Percentiles rank a stretch among this genome's conserved stretches.
These are phyloP conservation scores for Gordius sp. DNA, from an alignment of 2,888 invertebrate genomes.

Conservation along the genomic window DNA sequence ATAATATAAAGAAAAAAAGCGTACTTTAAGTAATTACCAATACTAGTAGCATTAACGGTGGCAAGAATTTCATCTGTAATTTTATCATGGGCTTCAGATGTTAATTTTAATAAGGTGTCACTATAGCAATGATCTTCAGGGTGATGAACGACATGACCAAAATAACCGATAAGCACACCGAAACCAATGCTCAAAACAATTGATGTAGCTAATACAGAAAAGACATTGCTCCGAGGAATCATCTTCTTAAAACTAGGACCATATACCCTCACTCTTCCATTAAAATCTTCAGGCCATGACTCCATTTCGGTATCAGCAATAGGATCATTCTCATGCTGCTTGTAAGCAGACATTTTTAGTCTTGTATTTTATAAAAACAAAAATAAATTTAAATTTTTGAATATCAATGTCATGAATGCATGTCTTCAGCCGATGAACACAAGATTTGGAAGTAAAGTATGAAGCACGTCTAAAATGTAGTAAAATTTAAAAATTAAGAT, in stretches of 20 bases:
- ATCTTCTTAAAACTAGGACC: neutral
- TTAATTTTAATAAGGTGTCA: neutral
- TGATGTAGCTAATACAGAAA: constrained; percentile 6
- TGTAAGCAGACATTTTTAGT: neutral
- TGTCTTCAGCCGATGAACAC: too few relatives aligned
- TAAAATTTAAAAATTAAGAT: too few relatives aligned
- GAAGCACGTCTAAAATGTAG: too few relatives aligned
- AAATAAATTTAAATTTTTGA: too few relatives aligned
- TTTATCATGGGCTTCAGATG: constrained; percentile 10
- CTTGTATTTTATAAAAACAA: too few relatives aligned
- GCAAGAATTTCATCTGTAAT: constrained; percentile 3
- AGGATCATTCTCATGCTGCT: constrained; percentile 1
- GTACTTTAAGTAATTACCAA: neutral
- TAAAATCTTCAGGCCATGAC: constrained; percentile 2
- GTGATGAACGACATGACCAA: constrained; percentile 11
- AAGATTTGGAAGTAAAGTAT: too few relatives aligned
- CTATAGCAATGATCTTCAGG: constrained; percentile 14
- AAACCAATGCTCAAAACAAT: neutral
- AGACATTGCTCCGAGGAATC: neutral
- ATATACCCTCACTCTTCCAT: neutral
- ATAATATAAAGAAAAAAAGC: too few relatives aligned
- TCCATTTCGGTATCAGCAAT: constrained; percentile 9
- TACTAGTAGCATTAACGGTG: neutral
- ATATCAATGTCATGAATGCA: too few relatives aligned
- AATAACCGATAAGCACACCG: neutral